Percentiles rank a stretch among this genome's conserved stretches.
phyloP scores from a whole-genome alignment of 2,797 vertebrate species.

The Knipowitschia caucasica region DNA sequence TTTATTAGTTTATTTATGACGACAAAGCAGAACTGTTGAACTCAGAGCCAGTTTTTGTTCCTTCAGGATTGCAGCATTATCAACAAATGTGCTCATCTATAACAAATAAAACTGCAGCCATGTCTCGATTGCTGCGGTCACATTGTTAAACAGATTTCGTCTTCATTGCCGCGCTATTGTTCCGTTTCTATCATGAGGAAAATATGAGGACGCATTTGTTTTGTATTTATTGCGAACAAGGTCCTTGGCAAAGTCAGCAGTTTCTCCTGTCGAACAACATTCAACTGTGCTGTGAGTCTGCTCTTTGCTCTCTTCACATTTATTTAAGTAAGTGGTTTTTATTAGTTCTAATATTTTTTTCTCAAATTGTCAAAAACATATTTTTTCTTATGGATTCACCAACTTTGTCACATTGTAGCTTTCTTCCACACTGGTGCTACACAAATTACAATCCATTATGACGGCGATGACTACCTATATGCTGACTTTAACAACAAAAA shows the following conservation, averaged over 20 bases:
- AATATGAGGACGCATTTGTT: background rate
- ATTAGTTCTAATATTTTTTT: background rate
- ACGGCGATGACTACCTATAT: constrained; percentile 11
- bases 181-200: background rate
- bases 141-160: background rate
- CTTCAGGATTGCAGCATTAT: too few species aligned
- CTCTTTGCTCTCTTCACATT: constrained; percentile 10
- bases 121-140: too few species aligned
- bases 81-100: too few species aligned
- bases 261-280: background rate
- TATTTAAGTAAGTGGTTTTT: constrained; percentile 18
- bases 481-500: constrained; percentile 20
- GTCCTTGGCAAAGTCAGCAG: background rate
- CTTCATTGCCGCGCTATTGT: background rate
- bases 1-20: too few species aligned
- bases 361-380: background rate
- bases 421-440: constrained; percentile 23
- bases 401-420: constrained; percentile 3
- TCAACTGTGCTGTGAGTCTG: background rate
- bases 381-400: constrained; percentile 7
- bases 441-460: background rate
- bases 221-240: background rate
- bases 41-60: too few species aligned
- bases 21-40: too few species aligned
- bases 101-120: too few species aligned